Base-by-base conservation (phyloP, 2,113 vertebrate genomes). In the Sapayoa aenigma region DNA sequence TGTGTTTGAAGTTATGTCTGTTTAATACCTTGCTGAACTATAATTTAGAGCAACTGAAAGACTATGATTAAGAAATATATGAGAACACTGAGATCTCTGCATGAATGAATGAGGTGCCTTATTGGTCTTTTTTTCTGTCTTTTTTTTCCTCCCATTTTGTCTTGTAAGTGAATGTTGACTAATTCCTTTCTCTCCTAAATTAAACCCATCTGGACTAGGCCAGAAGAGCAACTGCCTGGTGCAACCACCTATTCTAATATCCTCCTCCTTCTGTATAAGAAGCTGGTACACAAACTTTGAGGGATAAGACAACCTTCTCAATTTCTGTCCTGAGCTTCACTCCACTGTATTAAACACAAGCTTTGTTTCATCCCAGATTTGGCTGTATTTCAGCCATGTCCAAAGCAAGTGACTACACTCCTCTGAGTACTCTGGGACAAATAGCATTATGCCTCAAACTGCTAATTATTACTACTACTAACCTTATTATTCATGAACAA, bases 1-100 rank as follows among this genome's bases (percentile, higher is more conserved):
- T 63, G 22, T 92, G 53, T 88, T 93, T 78, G 60, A 95, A 94
- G 93, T 92, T 90, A 96, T 88, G 83, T 89, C 93, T 94, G 68
- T 75, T 96, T 95, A 96, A 96, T 93, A 93, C 77, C 62, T 94
- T 89, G 60, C 65, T 78, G 73, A 79, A 60, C 92, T 69, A 72
- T 88, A 94, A 93, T 94, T 96, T 92, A 94, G 87, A 95, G 66
- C 68, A 72, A 46, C 59, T 75, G 72, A 80, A 94, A 52, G 82
- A 93, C 31, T 19, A 93, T 72, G 52, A 92, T 74, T 94, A 90
- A 96, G 68, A 84, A 87, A 79, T 65, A 46, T 13, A 27, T 39
- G 41, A 87, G 93, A 94, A 93, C 83, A 68, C 28, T 41, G 60
- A 89, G 44, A 88, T 59, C 65, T 93, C 60, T 79, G 46, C 35